phyloP scores from a whole-genome alignment of 2,113 vertebrate species.

The Lamprotornis superbus region DNA sequence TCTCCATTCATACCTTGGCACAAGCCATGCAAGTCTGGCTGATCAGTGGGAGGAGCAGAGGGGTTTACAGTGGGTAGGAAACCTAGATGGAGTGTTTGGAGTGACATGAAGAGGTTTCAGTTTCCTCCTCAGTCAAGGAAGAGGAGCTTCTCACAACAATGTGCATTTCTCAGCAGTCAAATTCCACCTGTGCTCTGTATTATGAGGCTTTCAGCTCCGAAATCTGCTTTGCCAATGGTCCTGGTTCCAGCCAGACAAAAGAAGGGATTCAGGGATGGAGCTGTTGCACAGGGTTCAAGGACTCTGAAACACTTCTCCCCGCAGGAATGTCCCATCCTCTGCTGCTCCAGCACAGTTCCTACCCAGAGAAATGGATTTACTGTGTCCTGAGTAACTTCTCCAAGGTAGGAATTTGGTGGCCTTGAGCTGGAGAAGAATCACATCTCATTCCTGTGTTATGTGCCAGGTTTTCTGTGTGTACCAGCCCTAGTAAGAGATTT shows the following conservation, averaged over 20 bases:
- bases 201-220: background rate
- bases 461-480: background rate
- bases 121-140: background rate
- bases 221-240: background rate
- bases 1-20: background rate
- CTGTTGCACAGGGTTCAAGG: background rate
- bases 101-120: background rate
- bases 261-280: background rate
- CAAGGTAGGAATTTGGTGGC: background rate
- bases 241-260: background rate
- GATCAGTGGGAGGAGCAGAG: background rate
- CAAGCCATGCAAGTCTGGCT: background rate
- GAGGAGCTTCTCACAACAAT: background rate
- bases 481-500: background rate
- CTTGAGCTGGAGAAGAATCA: background rate
- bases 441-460: rapidly evolving
- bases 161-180: background rate
- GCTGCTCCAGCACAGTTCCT: background rate
- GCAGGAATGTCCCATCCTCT: rapidly evolving
- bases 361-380: background rate
- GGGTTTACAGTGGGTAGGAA: background rate
- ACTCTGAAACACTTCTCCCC: background rate
- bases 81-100: background rate
- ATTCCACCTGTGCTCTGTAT: background rate
- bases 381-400: background rate